Percentiles rank a stretch among this genome's conserved stretches.
Evolutionary conservation across 1,140 invertebrate genomes (phyloP).

Genomic region (Anastatus disparis): DNA sequence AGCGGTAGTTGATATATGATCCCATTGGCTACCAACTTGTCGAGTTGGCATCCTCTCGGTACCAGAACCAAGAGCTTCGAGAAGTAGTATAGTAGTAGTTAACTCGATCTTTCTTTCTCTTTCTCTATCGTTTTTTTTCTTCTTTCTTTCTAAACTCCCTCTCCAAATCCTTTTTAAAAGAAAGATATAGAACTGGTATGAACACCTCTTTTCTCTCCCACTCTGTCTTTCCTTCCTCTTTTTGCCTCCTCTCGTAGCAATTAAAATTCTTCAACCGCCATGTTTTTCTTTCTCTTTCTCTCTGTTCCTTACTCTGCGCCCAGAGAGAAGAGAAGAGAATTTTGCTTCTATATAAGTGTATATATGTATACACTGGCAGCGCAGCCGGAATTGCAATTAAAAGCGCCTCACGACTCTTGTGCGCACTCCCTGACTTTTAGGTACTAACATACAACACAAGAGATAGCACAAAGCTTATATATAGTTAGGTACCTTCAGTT

Average conservation of each 20-base stretch:
- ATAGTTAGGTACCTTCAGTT: too few relatives aligned
- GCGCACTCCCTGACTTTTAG: too few relatives aligned
- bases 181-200: too few relatives aligned
- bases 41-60: conserved; percentile 35
- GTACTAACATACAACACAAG: too few relatives aligned
- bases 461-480: too few relatives aligned
- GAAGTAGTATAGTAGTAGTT: too few relatives aligned
- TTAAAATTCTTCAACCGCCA: conserved; percentile 65
- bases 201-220: not conserved
- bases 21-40: conserved; percentile 65
- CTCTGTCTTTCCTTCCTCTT: conserved; percentile 14
- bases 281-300: conserved; percentile 47
- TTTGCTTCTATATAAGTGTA: not conserved
- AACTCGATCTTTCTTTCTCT: too few relatives aligned
- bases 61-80: conserved; percentile 1
- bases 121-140: too few relatives aligned
- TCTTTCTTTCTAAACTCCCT: too few relatives aligned
- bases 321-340: too few relatives aligned
- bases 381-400: conserved; percentile 44
- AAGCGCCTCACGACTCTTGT: conserved; percentile 25
- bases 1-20: conserved; percentile 66
- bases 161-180: too few relatives aligned
- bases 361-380: conserved; percentile 9
- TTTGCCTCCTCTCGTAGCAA: conserved; percentile 53
- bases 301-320: not conserved